Percentiles rank a stretch among this genome's conserved stretches.
Conservation (phyloP, 2,113 vertebrate genomes). For the Hipposideros armiger region DNA sequence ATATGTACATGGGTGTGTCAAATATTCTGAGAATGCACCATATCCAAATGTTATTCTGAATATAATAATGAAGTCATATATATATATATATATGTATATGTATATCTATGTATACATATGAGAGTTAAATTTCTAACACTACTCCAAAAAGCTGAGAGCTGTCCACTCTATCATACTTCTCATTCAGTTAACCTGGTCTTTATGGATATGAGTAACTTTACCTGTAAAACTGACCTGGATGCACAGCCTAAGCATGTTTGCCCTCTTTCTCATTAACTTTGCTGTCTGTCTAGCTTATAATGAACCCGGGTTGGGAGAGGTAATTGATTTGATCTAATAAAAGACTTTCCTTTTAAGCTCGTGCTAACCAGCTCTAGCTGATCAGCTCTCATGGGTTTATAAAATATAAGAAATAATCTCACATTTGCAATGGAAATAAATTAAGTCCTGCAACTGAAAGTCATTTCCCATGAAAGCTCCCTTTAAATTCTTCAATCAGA, state of each 20-base stretch:
- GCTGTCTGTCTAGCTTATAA: conserved; percentile 30
- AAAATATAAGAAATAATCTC: conserved; percentile 29
- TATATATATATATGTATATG: not conserved
- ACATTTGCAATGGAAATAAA: conserved; percentile 48
- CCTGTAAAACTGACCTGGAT: not conserved
- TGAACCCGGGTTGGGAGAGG: conserved; percentile 47
- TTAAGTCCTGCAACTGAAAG: not conserved
- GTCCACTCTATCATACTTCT: not conserved
- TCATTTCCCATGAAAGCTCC: not conserved
- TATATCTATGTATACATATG: not conserved
- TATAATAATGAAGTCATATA: not conserved
- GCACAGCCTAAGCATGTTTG: not conserved
- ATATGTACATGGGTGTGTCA: not conserved
- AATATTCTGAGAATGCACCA: not conserved
- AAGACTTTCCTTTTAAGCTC: conserved; percentile 36
- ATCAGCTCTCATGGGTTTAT: conserved; percentile 11
- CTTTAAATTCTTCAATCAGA: not conserved
- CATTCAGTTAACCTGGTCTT: not conserved
- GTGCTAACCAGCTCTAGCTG: conserved; percentile 46
- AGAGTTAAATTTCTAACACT: not conserved
- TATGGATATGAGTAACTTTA: not conserved
- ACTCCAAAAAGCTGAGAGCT: not conserved
- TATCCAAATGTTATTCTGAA: not conserved
- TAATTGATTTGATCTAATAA: conserved; percentile 75
- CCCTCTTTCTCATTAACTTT: conserved; percentile 64